A percentile compares a stretch with the other conserved stretches of the same genome.
Conservation (phyloP, 2,797 vertebrate genomes). For the Pseudochromis fuscus region DNA sequence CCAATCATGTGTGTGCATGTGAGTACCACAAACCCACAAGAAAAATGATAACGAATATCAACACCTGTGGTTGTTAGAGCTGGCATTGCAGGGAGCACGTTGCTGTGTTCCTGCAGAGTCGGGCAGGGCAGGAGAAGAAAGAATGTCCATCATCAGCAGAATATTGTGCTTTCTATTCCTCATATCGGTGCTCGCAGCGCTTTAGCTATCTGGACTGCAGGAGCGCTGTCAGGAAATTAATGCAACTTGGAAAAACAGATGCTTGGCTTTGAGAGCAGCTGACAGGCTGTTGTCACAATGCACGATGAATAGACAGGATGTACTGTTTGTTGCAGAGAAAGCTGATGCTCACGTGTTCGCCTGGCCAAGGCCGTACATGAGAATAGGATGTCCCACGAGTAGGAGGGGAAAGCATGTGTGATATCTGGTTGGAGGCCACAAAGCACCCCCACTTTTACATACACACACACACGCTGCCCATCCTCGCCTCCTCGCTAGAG, state of each 20-base stretch:
- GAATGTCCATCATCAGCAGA: slow-evolving; percentile 46
- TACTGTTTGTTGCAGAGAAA: background rate
- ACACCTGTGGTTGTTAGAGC: slow-evolving; percentile 24
- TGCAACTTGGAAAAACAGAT: slow-evolving; percentile 5
- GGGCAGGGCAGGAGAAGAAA: slow-evolving; percentile 11
- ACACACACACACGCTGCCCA: slow-evolving; percentile 5
- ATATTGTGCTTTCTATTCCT: slow-evolving; percentile 22
- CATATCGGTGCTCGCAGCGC: slow-evolving; percentile 7
- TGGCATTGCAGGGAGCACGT: background rate
- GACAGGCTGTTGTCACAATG: slow-evolving; percentile 12
- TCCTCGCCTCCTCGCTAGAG: slow-evolving; percentile 29
- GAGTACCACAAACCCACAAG: slow-evolving; percentile 3
- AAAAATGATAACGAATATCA: slow-evolving; percentile 15
- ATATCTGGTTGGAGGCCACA: slow-evolving; percentile 21
- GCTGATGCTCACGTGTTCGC: background rate
- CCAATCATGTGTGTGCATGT: slow-evolving; percentile 18
- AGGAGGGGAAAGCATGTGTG: slow-evolving; percentile 11
- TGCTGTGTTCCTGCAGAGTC: background rate
- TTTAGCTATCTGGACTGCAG: slow-evolving; percentile 9
- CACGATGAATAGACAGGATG: background rate
- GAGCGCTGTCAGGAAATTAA: slow-evolving; percentile 23
- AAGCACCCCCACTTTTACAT: background rate
- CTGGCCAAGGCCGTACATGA: slow-evolving; percentile 43
- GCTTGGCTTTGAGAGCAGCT: slow-evolving; percentile 20
- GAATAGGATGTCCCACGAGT: background rate